Base-by-base conservation (phyloP, 1,140 invertebrate species). In the Eciton burchellii region DNA sequence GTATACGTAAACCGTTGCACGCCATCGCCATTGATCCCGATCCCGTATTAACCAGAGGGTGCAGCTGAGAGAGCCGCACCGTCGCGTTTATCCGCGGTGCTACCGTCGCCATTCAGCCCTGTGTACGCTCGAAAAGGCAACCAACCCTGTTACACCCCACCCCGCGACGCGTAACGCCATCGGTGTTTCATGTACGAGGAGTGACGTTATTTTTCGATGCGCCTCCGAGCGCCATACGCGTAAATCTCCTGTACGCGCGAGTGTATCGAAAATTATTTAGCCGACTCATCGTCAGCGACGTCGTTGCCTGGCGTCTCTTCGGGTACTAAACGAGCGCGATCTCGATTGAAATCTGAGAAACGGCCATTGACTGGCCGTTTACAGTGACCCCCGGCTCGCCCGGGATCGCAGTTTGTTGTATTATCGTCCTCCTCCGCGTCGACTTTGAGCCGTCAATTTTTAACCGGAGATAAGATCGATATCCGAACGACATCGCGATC, bases 1-100 rank as follows among this genome's bases (percentile, higher is more conserved):
- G 57, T 84, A 81, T 84, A 83, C 62, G 29, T 83, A 81, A 72
- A 81, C 62, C 74, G 70, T 84, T 84, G 84, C 82, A 81, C 82
- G 68, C 26, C 72, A 63, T 54, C 68, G 62, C 66, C 73, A 86
- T 87, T 74, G 84, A 86, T 86, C 86, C 68, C 68, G 85, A 87
- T 87, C n/a, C n/a, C 84, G 57, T 82, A 82, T 82, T 68, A 63
- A 59, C 83, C 35, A 16, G 59, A 41, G 73, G 52, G 19, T 26
- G 19, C 26, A 65, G 29, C 57, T 8, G n/a, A 49, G 72, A 35
- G 43, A 29, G 49, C 65, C 35, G n/a, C 52, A 5, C 65, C 60
- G 45, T 65, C 57, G 26, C 73, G 45, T 81, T 84, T 68, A 57
- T 56, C 66, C 65, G 59, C 59, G 68, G 71, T 59, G 59, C 65